Evolutionary conservation across 2,113 vertebrate genomes (phyloP).

Genomic region (Crypturellus undulatus): DNA sequence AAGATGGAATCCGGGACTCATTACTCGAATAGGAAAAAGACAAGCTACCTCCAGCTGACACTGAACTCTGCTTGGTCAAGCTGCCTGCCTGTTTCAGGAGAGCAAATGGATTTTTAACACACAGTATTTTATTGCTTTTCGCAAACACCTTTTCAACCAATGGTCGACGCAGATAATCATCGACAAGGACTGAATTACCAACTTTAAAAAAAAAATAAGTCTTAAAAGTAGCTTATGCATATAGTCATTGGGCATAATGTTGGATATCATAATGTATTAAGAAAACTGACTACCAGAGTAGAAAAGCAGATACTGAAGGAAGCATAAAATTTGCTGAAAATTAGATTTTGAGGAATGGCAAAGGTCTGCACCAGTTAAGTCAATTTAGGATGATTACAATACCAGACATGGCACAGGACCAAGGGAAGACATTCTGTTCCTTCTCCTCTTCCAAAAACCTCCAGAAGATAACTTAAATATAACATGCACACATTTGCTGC

Average conservation of each 20-base stretch:
- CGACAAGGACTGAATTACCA: not conserved
- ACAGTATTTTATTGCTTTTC: not conserved
- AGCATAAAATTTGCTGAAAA: not conserved
- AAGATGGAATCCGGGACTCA: conserved; percentile 89
- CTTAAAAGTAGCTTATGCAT: not conserved
- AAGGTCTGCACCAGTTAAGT: not conserved
- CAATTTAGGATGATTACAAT: not conserved
- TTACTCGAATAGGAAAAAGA: conserved; percentile 83
- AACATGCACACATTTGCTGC: not conserved
- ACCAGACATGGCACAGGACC: not conserved
- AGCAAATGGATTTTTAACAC: conserved; percentile 20
- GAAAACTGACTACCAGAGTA: not conserved
- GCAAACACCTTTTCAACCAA: not conserved
- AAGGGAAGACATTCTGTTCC: not conserved
- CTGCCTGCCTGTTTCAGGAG: conserved; percentile 80
- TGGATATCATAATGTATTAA: not conserved
- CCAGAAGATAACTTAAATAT: not conserved
- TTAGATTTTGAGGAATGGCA: not conserved
- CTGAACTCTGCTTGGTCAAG: conserved; percentile 85
- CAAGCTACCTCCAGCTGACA: conserved; percentile 80
- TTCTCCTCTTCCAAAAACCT: not conserved
- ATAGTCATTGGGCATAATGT: not conserved
- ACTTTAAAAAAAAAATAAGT: not conserved
- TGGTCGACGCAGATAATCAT: not conserved
- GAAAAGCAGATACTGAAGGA: not conserved